Evolutionary conservation across 2,797 vertebrate genomes (phyloP), one percentile per base, ranked within the genome.

Genomic region (Enteromius radiatus): DNA sequence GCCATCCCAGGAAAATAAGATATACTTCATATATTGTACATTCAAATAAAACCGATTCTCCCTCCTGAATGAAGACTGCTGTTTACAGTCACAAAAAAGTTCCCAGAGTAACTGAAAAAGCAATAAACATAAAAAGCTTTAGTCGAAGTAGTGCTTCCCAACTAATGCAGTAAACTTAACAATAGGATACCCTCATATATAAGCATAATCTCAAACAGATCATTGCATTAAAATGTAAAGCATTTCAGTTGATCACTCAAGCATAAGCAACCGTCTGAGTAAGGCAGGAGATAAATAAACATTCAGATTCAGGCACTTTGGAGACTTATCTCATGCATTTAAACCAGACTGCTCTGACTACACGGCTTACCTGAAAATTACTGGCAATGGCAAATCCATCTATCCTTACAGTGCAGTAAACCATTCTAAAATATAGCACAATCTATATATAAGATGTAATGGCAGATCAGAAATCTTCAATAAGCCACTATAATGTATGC

Each of bases 11-110:
- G 75, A 21, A 54, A 78, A 82, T 52, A 76, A 63, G 17, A n/a
- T 43, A 23, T 47, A 82, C 76, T 79, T 76, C 43, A 78, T 61
- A 43, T 59, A 36, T n/a, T 47, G 38, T 26, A 63, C 54, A 61
- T 79, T 43, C 36, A 82, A 86, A 86, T 86, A 84, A 86, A 84
- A 82, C 5, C 19, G 4, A 77, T 45, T 68, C 23, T 81, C 73
- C 78, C 54, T 77, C 70, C 33, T 45, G 28, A 12, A 36, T 59
- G 43, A 49, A 15, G 28, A 47, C 54, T 70, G 65, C 19, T 31
- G 49, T 15, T 43, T 36, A 56, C 45, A 78, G 31, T 69, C 77
- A 31, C 9, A 54, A 67, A 38, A 41, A 70, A 41, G 52, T 33
- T 61, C 8, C 67, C 26, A 49, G 52, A 71, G 73, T 84, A 49